Evolutionary conservation across 2,888 invertebrate genomes (phyloP), one percentile per base, ranked within the genome.

Genomic region (Polia nebulosa): DNA sequence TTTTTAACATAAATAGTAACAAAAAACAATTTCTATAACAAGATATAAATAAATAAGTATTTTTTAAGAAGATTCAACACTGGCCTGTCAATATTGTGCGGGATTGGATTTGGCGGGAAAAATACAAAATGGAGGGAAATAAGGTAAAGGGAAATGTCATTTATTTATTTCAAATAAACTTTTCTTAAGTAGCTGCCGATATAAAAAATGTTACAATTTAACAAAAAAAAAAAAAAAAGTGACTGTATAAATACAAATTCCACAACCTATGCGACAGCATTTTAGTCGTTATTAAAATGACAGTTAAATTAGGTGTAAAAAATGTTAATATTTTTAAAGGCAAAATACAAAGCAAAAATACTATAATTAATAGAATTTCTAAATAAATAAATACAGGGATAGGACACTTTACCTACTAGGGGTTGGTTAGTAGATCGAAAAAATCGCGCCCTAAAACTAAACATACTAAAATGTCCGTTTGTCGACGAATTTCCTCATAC

Each of bases 41-140:
- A 94, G 89, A 91, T 90, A 90, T 91, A 83, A 93, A 94, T 93
- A 94, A 93, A 94, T 92, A 94, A 87, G 92, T 91, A 91, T 95
- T 80, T 92, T 85, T 85, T 72, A 85, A 70, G 91, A 91, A 92
- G 92, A 93, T 91, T 92, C 95, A 96, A 96, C 96, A 95, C 95
- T 92, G 96, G 94, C 89, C 96, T 96, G 96, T 96, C 96, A 96
- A 96, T 96, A 96, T 96, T 95, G 96, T 89, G 86, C 81, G 72
- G 87, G 88, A 89, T 72, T 49, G 89, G 90, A 84, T 39, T 71
- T 77, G 82, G 77, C 70, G 85, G 86, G 85, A 81, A 73, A 75
- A 57, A 76, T 69, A 73, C 68, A 77, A 82, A 81, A 80, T 83
- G 84, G 64, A 52, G 81, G 85, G 70, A 57, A 41, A 41, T 27